Evolutionary conservation across 2,888 invertebrate species (phyloP).

Genomic region (Tetropium fuscum): DNA sequence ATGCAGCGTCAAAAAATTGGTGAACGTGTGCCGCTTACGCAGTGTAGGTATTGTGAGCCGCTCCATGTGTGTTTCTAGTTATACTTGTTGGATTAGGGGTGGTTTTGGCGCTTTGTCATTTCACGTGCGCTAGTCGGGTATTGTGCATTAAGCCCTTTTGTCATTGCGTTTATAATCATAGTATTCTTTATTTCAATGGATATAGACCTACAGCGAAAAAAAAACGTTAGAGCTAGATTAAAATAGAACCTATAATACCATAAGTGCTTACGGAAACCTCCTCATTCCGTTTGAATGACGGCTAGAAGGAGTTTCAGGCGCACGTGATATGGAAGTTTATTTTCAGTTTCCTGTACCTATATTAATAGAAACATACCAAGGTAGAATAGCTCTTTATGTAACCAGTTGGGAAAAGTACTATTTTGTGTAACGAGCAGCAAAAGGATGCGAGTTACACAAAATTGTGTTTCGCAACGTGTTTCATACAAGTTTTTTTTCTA

Average conservation of each 20-base stretch:
- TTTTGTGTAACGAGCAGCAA: too few relatives aligned
- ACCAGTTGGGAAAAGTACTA: too few relatives aligned
- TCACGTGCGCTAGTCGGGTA: conserved; percentile 60
- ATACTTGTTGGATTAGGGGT: conserved; percentile 66
- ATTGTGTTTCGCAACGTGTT: too few relatives aligned
- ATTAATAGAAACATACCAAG: too few relatives aligned
- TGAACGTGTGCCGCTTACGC: conserved; percentile 62
- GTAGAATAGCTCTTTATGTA: too few relatives aligned
- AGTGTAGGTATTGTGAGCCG: conserved; percentile 49
- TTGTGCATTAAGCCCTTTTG: conserved; percentile 60
- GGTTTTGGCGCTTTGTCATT: conserved; percentile 64
- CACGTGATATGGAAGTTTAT: too few relatives aligned
- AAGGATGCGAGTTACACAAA: too few relatives aligned
- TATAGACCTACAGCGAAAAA: conserved; percentile 45
- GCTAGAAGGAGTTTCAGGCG: too few relatives aligned
- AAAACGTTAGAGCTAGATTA: conserved; percentile 46
- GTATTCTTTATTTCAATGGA: conserved; percentile 58
- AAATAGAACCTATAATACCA: conserved; percentile 38
- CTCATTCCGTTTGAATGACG: neutral
- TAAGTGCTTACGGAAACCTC: conserved; percentile 10
- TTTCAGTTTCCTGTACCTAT: too few relatives aligned
- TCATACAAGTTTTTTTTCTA: too few relatives aligned
- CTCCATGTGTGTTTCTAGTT: conserved; percentile 64
- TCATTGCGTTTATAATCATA: conserved; percentile 61
- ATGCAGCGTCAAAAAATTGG: conserved; percentile 34